Percentiles rank a stretch among this genome's conserved stretches.
Conservation (phyloP, 2,888 invertebrate genomes). For the Drosophila aldrichi region DNA sequence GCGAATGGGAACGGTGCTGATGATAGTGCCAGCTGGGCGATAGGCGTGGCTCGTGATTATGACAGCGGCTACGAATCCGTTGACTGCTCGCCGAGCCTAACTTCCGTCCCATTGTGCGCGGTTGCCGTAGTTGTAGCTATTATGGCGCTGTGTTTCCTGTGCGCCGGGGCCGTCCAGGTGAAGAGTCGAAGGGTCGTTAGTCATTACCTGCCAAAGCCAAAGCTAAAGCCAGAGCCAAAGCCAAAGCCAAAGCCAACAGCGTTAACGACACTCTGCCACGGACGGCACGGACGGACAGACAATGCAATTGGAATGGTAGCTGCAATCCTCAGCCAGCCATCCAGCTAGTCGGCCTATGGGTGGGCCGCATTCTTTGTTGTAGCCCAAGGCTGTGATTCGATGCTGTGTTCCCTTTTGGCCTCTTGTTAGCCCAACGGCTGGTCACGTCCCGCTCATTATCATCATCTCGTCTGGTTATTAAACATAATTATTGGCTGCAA, state of each 20-base stretch:
- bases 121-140: slow-evolving; percentile 48
- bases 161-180: slow-evolving; percentile 16
- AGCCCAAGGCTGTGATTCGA: slow-evolving; percentile 27
- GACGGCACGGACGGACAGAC: slow-evolving; percentile 11
- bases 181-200: slow-evolving; percentile 22
- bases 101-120: slow-evolving; percentile 54
- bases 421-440: background rate
- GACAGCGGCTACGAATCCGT: slow-evolving; percentile 37
- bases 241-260: slow-evolving; percentile 29
- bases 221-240: slow-evolving; percentile 6
- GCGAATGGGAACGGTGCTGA: slow-evolving; percentile 26
- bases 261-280: slow-evolving; percentile 35
- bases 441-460: slow-evolving; percentile 54
- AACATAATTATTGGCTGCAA: slow-evolving; percentile 48
- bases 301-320: slow-evolving; percentile 42
- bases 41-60: slow-evolving; percentile 29
- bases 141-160: slow-evolving; percentile 55
- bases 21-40: slow-evolving; percentile 20
- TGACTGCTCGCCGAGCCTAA: slow-evolving; percentile 40
- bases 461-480: slow-evolving; percentile 38
- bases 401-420: background rate
- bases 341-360: background rate
- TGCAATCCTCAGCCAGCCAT: slow-evolving; percentile 13
- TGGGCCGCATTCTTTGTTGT: slow-evolving; percentile 25
- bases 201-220: slow-evolving; percentile 30